Base-by-base conservation (phyloP, 2,888 invertebrate species). In the Zygogramma bicolorata region DNA sequence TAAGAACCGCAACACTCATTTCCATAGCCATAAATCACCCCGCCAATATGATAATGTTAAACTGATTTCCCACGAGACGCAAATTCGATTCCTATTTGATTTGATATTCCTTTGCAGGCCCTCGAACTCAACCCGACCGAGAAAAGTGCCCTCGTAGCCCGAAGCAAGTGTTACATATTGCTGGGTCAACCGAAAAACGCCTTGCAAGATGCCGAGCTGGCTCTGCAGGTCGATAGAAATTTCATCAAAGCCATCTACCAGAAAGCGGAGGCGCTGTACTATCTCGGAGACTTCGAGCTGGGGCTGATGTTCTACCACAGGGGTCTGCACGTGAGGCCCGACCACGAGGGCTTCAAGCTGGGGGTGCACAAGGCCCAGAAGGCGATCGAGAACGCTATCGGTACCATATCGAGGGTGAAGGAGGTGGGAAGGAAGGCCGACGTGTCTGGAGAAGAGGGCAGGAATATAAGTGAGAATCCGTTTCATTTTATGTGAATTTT, bases 361-460 rank as follows among this genome's bases (percentile, higher is more conserved):
- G 95, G 96, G 6, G 94, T 97, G 0, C 96, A 97, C 83, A 97
- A 98, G 86, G 95, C 95, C 0, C 95, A 96, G 88, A 96, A 97
- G 85, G 97, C 97, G 7, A 97, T 98, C 77, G 94, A 96, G 86
- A 97, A 96, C 84, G 94, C 97, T 0, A 94, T 98, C 65, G 94
- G 94, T 69, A 88, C 82, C 6, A 76, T 65, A 18, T 25, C 62
- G 22, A 62, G 60, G 5, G 65, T 57, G 20, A 70, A 70, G 49
- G 38, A 42, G 49, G 18, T 62, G 2, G 29, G 13, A 25, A 66
- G 42, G 38, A 20, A 31, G 5, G n/a, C 60, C 5, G 66, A 66
- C 1, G 18, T 25, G 1, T n/a, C 62, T 22, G 31, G 25, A 34
- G 74, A 58, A 29, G 68, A 68, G 40, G 27, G 29, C 18, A 61